Evolutionary conservation across 2,888 invertebrate species (phyloP).

Genomic region (Troilus luridus): DNA sequence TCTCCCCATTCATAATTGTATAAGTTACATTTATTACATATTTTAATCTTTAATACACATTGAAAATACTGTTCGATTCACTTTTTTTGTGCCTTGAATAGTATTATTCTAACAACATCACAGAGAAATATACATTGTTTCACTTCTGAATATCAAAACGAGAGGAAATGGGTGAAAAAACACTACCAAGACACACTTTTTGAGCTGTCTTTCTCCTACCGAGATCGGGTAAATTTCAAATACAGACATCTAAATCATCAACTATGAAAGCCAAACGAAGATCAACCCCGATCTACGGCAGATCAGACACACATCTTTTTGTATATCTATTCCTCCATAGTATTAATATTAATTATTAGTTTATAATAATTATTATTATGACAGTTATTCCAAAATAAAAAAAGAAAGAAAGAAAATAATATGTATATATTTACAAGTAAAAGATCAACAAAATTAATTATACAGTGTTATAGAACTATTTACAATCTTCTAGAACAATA

Average conservation of each 20-base stretch:
- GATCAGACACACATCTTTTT: conserved; percentile 49
- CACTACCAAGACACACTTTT: conserved; percentile 57
- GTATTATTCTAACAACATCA: conserved; percentile 55
- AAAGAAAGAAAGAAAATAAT: conserved; percentile 44
- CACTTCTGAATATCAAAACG: conserved; percentile 50
- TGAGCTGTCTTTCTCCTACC: conserved; percentile 53
- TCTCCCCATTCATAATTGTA: conserved; percentile 26
- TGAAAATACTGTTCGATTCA: conserved; percentile 55
- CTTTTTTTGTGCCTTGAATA: conserved; percentile 59
- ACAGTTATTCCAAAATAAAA: conserved; percentile 61
- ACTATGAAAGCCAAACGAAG: conserved; percentile 49
- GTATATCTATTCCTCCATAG: conserved; percentile 61
- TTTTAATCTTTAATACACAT: conserved; percentile 53
- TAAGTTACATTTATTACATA: conserved; percentile 32
- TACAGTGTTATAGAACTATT: conserved; percentile 62
- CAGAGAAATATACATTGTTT: conserved; percentile 56
- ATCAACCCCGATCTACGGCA: conserved; percentile 37
- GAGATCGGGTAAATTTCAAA: conserved; percentile 46
- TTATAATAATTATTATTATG: conserved; percentile 64
- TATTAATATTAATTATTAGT: conserved; percentile 65
- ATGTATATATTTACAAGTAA: conserved; percentile 51
- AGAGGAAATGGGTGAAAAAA: conserved; percentile 52
- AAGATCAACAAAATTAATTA: conserved; percentile 61
- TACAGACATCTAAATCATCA: conserved; percentile 30
- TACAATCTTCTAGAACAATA: conserved; percentile 56